Percentiles rank a stretch among this genome's conserved stretches.
These are phyloP conservation scores for Aurelia coerulea DNA, from an alignment of 30 jellyfish, hydroid and myxozoan genomes.

Conservation along the genomic window DNA sequence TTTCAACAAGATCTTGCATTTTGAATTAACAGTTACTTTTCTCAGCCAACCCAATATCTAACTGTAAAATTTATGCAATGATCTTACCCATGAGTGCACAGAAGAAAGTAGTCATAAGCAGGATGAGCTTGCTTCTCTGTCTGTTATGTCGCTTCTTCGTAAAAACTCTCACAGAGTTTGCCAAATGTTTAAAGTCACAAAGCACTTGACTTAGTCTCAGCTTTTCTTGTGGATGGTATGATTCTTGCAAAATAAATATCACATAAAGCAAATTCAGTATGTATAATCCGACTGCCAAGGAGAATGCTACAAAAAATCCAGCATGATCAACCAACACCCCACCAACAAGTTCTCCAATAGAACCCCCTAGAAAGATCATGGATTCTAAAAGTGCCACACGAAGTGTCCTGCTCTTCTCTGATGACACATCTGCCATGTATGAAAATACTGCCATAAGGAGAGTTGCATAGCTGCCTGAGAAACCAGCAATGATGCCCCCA, in stretches of 20 bases:
- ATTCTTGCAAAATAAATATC: conserved; percentile 57
- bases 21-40: not conserved
- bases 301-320: conserved; percentile 72
- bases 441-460: conserved; percentile 80
- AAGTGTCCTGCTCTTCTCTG: conserved; percentile 63
- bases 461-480: conserved; percentile 85
- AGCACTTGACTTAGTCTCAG: conserved; percentile 11
- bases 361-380: conserved; percentile 78
- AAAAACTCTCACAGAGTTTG: conserved; percentile 38
- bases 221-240: conserved; percentile 53
- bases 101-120: conserved; percentile 62
- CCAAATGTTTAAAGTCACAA: conserved; percentile 2
- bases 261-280: conserved; percentile 55
- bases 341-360: conserved; percentile 71
- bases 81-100: conserved; percentile 53
- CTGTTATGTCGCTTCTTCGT: conserved; percentile 42
- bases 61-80: too few relatives aligned
- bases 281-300: conserved; percentile 54
- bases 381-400: conserved; percentile 84
- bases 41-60: not conserved
- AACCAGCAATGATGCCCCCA: conserved; percentile 76
- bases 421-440: conserved; percentile 87
- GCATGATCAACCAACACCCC: conserved; percentile 77
- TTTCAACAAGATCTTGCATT: too few relatives aligned
- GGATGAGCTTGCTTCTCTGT: conserved; percentile 25